A percentile compares a stretch with the other conserved stretches of the same genome.
Conservation (phyloP, 2,888 invertebrate species). For the Opisthograptis luteolata region DNA sequence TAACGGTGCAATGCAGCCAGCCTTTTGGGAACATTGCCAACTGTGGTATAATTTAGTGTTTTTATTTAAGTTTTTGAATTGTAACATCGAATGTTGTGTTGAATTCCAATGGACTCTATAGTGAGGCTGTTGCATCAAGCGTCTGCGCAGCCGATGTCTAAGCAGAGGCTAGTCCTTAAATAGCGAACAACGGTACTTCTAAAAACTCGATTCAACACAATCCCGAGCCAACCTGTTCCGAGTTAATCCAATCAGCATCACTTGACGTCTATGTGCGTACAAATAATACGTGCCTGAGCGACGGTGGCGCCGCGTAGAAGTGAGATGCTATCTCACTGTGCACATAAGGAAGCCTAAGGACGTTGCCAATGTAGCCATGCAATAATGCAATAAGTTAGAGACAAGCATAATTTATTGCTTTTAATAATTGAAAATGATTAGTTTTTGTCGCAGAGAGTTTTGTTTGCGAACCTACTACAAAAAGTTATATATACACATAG, state of each 20-base stretch:
- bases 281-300: constrained; percentile 1
- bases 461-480: no score
- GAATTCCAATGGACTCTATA: constrained; percentile 4
- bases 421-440: not conserved
- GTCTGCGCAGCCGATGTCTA: not conserved
- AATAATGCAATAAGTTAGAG: no score
- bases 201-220: constrained; percentile 5
- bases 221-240: constrained; percentile 2
- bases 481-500: no score
- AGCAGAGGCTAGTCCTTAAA: constrained; percentile 1
- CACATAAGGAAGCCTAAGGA: no score
- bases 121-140: not conserved
- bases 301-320: not conserved
- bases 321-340: no score
- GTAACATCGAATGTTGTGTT: not conserved
- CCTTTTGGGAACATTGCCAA: no score
- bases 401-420: not conserved
- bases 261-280: constrained; percentile 1
- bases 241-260: constrained; percentile 18
- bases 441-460: no score
- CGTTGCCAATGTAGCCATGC: no score
- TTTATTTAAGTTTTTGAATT: no score
- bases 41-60: no score
- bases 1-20: no score
- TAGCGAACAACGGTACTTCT: constrained; percentile 8